A percentile compares a stretch with the other conserved stretches of the same genome.
These are phyloP conservation scores for Serranus cabrilla DNA, from an alignment of 2,797 vertebrate genomes.

Conservation along the genomic window DNA sequence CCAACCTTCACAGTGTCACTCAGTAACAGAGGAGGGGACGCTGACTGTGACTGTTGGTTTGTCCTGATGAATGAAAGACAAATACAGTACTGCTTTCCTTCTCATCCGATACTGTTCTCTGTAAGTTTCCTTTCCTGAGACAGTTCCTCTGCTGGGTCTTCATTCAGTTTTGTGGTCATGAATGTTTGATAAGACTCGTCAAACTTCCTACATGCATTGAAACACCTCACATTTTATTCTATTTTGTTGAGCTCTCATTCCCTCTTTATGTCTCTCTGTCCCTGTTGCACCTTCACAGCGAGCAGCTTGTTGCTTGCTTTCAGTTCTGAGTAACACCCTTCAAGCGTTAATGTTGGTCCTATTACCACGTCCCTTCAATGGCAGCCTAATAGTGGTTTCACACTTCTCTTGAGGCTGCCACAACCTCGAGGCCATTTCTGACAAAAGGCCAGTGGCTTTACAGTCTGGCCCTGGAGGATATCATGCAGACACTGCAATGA, in stretches of 20 bases:
- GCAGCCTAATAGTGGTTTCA: slow-evolving; percentile 39
- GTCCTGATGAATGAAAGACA: slow-evolving; percentile 38
- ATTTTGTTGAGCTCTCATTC: background rate
- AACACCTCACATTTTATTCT: background rate
- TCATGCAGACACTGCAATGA: slow-evolving; percentile 10
- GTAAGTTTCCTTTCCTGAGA: slow-evolving; percentile 5
- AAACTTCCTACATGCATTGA: background rate
- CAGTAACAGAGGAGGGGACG: slow-evolving; percentile 35
- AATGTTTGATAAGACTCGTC: slow-evolving; percentile 9
- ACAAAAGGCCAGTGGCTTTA: slow-evolving; percentile 19
- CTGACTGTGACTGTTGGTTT: background rate
- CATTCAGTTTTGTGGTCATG: background rate
- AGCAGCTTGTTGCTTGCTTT: slow-evolving; percentile 31
- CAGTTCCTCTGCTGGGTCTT: background rate
- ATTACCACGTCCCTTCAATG: slow-evolving; percentile 14
- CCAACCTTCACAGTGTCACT: slow-evolving; percentile 58
- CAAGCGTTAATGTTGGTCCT: slow-evolving; percentile 22
- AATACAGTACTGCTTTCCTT: background rate
- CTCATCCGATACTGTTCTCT: background rate
- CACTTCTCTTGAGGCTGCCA: slow-evolving; percentile 23
- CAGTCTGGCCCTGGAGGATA: slow-evolving; percentile 9
- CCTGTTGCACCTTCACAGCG: slow-evolving; percentile 23
- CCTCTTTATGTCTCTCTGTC: slow-evolving; percentile 5
- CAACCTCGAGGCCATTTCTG: slow-evolving; percentile 7
- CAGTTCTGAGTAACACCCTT: slow-evolving; percentile 36